Evolutionary conservation across 2,797 vertebrate species (phyloP).

Genomic region (Apogon talboti): DNA sequence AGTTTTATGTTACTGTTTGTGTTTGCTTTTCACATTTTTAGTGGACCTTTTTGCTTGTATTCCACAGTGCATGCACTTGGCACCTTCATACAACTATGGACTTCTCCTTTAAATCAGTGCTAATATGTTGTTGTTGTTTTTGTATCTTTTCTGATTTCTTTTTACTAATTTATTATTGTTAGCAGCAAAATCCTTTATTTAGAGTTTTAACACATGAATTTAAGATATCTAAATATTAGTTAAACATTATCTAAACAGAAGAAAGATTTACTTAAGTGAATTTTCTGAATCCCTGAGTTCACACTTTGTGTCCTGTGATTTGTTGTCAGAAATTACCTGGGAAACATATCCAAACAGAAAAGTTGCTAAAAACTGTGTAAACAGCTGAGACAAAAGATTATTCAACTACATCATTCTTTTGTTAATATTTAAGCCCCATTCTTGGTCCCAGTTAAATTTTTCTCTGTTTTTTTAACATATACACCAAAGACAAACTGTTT

Average conservation of each 20-base stretch:
- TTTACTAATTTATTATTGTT: constrained; percentile 50
- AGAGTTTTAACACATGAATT: constrained; percentile 38
- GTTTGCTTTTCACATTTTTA: constrained; percentile 25
- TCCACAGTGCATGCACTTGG: constrained; percentile 71
- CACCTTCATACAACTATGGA: constrained; percentile 59
- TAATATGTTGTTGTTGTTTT: constrained; percentile 50
- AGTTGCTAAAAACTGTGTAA: constrained; percentile 11
- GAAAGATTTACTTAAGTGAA: constrained; percentile 1
- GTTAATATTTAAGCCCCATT: background rate
- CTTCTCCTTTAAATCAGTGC: constrained; percentile 33
- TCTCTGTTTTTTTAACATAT: constrained; percentile 9
- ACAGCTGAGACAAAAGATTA: no score
- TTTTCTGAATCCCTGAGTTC: constrained; percentile 16
- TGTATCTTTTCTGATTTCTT: constrained; percentile 29
- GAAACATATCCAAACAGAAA: background rate
- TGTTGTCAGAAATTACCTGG: constrained; percentile 22
- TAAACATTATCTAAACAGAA: constrained; percentile 7
- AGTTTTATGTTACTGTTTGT: constrained; percentile 32
- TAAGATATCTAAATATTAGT: constrained; percentile 20
- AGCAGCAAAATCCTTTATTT: constrained; percentile 36
- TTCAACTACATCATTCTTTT: background rate
- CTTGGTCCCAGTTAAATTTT: background rate
- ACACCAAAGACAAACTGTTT: constrained; percentile 50
- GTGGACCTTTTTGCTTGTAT: constrained; percentile 51
- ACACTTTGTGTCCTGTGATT: constrained; percentile 12